These are phyloP conservation scores for Lamprologus ornatipinnis DNA, from an alignment of 2,113 vertebrate species.

Conservation along the genomic window DNA sequence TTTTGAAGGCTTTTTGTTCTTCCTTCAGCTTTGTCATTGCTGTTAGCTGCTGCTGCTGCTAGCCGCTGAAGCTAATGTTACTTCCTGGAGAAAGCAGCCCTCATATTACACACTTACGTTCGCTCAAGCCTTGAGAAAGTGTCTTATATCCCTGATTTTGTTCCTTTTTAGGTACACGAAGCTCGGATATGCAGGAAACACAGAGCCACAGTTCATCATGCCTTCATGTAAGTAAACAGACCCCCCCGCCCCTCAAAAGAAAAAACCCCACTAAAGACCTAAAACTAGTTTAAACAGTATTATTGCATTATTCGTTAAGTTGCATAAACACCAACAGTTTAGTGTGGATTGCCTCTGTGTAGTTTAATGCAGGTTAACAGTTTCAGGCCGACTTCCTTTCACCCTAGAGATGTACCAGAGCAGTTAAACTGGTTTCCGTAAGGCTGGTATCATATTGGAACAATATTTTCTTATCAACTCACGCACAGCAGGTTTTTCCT, in stretches of 20 bases:
- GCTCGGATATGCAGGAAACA: slow-evolving; percentile 97
- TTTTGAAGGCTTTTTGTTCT: not conserved
- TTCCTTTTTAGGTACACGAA: slow-evolving; percentile 85
- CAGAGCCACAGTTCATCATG: slow-evolving; percentile 97
- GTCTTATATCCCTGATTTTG: not conserved
- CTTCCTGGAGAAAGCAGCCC: slow-evolving; percentile 37
- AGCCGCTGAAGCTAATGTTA: slow-evolving; percentile 28
- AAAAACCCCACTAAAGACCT: not conserved
- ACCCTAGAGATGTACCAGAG: not conserved
- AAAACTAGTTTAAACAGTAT: not conserved
- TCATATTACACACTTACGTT: not conserved
- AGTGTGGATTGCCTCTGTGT: not conserved
- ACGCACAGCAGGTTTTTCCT: not conserved
- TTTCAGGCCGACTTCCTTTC: not conserved
- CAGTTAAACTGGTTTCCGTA: not conserved
- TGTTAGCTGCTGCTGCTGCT: not conserved
- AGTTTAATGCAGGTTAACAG: not conserved
- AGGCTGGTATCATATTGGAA: not conserved
- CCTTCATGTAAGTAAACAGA: slow-evolving; percentile 87
- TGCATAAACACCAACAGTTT: not conserved
- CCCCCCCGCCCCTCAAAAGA: not conserved
- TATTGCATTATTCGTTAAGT: not conserved
- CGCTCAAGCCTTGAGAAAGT: not conserved
- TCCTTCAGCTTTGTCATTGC: not conserved
- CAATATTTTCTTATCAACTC: not conserved